Evolutionary conservation across 2,797 vertebrate genomes (phyloP), one percentile per base, ranked within the genome.

Genomic region (Sciurus vulgaris): DNA sequence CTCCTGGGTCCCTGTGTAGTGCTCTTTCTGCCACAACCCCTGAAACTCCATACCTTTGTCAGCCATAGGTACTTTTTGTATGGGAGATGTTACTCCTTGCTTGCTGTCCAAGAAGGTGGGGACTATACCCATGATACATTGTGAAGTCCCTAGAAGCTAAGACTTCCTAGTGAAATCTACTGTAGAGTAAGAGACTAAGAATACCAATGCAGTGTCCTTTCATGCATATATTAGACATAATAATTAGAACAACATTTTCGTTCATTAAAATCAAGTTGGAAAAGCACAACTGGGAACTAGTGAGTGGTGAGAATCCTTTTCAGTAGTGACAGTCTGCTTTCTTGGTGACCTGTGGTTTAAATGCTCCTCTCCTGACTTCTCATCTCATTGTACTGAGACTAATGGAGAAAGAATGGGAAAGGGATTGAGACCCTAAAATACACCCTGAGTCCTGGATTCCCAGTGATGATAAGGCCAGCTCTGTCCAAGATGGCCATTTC

Each of bases 291-390:
- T 13, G 56, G 18, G 33, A n/a, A 63, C n/a, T 30, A 61, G 61
- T 47, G 26, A 77, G 54, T 85, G 11, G 30, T 26, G 24, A 67
- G 38, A 63, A 38, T 33, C 63, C 47, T 85, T 78, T 82, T 33
- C 59, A 54, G 82, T 72, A 72, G 94, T 38, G 86, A 28, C 9
- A 22, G 47, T 15, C 30, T 12, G 67, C 14, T 72, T 85, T 44
- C 49, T 72, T 72, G 59, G 76, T 38, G 76, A 73, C 20, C 35
- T 73, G 61, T 49, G 65, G 49, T 30, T 44, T 70, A n/a, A 61
- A 67, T 41, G 79, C 35, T 54, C 14, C 28, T 65, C 38, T 63
- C 73, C 30, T 83, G 76, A 78, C n/a, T 95, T 95, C 7, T 54
- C 72, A 41, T 87, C 20, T 67, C 24, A 5, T 78, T 82, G 85